Base-by-base conservation (phyloP, 2,797 vertebrate genomes). In the Chaetophractus vellerosus region DNA sequence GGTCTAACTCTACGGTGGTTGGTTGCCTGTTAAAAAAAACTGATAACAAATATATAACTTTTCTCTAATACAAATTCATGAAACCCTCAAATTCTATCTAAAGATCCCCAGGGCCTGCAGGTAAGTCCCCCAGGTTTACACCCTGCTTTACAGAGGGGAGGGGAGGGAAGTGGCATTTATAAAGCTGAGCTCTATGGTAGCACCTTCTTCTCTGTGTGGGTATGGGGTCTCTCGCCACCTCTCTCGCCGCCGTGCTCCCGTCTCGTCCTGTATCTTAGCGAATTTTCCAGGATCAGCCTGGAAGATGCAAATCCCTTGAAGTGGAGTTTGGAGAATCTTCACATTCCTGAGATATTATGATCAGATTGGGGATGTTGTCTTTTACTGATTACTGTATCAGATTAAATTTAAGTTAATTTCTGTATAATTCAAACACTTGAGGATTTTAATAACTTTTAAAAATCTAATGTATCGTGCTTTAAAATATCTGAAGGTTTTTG, bases 401-500 rank as follows among this genome's bases (percentile, higher is more conserved):
- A 81, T 91, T 83, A 82, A 84, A 55, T 88, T 89, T 75, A 81
- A 36, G 11, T 95, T 76, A 61, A 80, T 84, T 93, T 91, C 45
- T 66, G 2, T 80, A 15, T 78, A 79, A 69, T 15, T 33, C 11
- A 85, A 72, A 86, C 33, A 89, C 23, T 38, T 85, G 63, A 24
- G n/a, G 64, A 89, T 95, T 90, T 76, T 91, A 94, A 81, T 91
- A 93, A 71, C 50, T 64, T 79, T 90, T 88, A 45, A 79, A 84
- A 71, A 41, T 12, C 16, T 50, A 68, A n/a, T 33, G 2, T 55
- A 0, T 66, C 24, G 24, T 18, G 28, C 7, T 87, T 59, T 28
- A 52, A 4, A 52, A 36, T 68, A 45, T 33, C 61, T 75, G 0
- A 89, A 85, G 66, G 66, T 79, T 88, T 28, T 72, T n/a, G 23